A percentile compares a stretch with the other conserved stretches of the same genome.
phyloP scores from a whole-genome alignment of 1,140 invertebrate genomes.

The Anastrepha obliqua region DNA sequence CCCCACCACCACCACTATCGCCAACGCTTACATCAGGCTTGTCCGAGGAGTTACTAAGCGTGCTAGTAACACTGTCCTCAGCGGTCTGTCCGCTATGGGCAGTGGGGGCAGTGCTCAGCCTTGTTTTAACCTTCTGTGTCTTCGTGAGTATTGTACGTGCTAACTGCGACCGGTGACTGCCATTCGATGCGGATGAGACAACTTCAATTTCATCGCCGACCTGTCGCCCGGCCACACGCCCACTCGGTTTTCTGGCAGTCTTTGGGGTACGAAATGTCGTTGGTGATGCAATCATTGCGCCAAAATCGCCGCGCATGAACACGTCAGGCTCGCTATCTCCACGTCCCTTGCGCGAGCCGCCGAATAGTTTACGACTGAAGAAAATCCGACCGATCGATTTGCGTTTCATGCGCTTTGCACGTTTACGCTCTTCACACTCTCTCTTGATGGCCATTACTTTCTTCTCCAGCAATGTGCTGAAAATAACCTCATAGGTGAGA shows the following conservation, averaged over 20 bases:
- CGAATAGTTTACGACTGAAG: conserved; percentile 65
- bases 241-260: not conserved
- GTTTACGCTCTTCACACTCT: conserved; percentile 72
- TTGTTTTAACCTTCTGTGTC: conserved; percentile 32
- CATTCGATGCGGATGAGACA: not conserved
- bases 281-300: conserved; percentile 13
- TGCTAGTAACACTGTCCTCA: conserved; percentile 70
- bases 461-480: conserved; percentile 70
- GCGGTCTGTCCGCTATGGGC: conserved; percentile 47
- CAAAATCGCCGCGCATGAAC: conserved; percentile 10
- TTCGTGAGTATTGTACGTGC: not conserved
- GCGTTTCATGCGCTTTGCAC: conserved; percentile 67
- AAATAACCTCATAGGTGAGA: conserved; percentile 71
- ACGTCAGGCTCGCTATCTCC: conserved; percentile 35
- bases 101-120: not conserved
- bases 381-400: conserved; percentile 69
- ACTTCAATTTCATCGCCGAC: conserved; percentile 26
- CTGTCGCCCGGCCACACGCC: not conserved
- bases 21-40: conserved; percentile 26
- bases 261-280: conserved; percentile 31
- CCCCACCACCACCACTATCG: no score
- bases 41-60: conserved; percentile 68
- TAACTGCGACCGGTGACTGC: not conserved
- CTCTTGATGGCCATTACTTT: conserved; percentile 72
- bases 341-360: conserved; percentile 57